Evolutionary conservation across 1,140 invertebrate genomes (phyloP), one percentile per base, ranked within the genome.

Genomic region (Dysdera silvatica): DNA sequence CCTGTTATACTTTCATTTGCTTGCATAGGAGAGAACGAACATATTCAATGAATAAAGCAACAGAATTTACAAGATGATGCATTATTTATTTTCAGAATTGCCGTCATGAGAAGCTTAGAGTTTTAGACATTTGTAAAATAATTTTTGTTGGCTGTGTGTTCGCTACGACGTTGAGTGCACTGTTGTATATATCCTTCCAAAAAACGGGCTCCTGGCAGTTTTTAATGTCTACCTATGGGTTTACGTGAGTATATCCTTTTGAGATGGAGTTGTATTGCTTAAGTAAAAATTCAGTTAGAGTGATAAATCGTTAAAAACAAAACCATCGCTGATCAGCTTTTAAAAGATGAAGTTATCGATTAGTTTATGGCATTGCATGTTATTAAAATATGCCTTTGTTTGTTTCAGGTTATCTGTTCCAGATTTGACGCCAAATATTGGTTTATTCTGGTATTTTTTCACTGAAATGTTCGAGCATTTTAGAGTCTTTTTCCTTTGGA

Each of bases 401-500:
- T 35, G 2, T 32, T 54, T 23, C 41, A 71, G 69, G 54, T 61
- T 90, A 55, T 83, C 82, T 47, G 91, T 96, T 23, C 89, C 91
- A 24, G 95, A 99, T 79, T 79, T 98, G 47, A 88, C 91, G 67
- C 96, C 96, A 24, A 99, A 98, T 74, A 90, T 97, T 71, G 96
- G 96, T 3, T 78, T 99, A 0, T 99, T 97, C 75, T 99, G 96
- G 96, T 99, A 99, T 75, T 99, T 99, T 75, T 99, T 99, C 73
- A 97, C 93, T 0, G 95, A 99, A 80, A 96, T 99, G 91, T 99
- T 99, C 82, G 95, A 99, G 71, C 95, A 99, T 76, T 99, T 99
- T 72, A 83, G 91, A 52, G 80, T 86, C 59, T 84, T 99, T 66
- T 99, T 99, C 78, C 85, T 98, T 2, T 95, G 86, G 71, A 89